phyloP scores from a whole-genome alignment of 2,797 vertebrate species.

The Sebastes reedi region DNA sequence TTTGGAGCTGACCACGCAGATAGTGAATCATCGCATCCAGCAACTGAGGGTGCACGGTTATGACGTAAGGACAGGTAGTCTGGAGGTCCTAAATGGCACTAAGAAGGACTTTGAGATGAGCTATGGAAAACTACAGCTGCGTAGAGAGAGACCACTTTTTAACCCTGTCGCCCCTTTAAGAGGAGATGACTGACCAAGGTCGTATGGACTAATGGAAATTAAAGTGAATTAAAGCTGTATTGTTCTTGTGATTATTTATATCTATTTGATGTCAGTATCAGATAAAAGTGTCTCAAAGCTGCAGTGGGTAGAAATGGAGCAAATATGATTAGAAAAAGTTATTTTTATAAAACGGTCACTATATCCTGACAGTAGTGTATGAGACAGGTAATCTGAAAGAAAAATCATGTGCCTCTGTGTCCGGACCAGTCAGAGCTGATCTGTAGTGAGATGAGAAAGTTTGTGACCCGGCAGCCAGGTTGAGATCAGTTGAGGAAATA shows the following conservation, averaged over 20 bases:
- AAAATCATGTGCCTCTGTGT: no score
- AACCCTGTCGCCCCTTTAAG: slow-evolving; percentile 91
- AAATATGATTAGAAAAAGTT: no score
- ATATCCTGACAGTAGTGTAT: no score
- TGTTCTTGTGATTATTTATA: background rate
- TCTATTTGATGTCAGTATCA: background rate
- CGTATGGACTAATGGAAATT: background rate
- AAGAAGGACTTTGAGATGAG: slow-evolving; percentile 94
- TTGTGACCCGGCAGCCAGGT: no score
- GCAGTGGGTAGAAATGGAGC: rapidly evolving
- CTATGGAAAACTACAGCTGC: slow-evolving; percentile 85
- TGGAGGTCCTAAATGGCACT: slow-evolving; percentile 88
- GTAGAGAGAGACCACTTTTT: slow-evolving; percentile 89
- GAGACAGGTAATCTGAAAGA: no score
- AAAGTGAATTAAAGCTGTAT: background rate
- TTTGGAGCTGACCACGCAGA: slow-evolving; percentile 91
- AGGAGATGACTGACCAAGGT: slow-evolving; percentile 78
- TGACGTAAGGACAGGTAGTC: slow-evolving; percentile 80
- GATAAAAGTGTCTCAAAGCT: background rate
- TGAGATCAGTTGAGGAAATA: no score
- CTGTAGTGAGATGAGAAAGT: no score
- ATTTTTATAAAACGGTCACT: no score
- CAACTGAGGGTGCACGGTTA: slow-evolving; percentile 84
- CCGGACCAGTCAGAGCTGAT: no score
- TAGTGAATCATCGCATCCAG: slow-evolving; percentile 88